Conservation (phyloP, 37 sponge, comb jelly and placozoan genomes). For the Agelas oroides region DNA sequence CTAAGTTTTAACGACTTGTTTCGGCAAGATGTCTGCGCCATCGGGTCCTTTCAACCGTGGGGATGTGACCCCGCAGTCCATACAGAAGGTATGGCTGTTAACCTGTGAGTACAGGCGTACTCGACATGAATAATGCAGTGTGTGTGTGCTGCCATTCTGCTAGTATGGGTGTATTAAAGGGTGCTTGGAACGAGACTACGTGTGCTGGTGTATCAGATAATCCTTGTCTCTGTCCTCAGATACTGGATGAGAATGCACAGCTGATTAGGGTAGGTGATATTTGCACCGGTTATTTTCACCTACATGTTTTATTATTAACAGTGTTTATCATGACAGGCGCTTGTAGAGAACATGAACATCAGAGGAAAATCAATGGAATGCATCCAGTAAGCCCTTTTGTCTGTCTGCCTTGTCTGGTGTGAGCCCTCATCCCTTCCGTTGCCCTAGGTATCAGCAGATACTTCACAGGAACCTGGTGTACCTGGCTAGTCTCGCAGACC, state of each 20-base stretch:
- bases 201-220: too few relatives aligned
- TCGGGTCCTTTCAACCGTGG: slow-evolving; percentile 10
- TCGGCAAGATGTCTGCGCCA: background rate
- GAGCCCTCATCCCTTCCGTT: background rate
- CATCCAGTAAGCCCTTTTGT: slow-evolving; percentile 57
- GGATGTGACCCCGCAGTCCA: slow-evolving; percentile 24
- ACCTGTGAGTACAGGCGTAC: too few relatives aligned
- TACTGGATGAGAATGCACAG: slow-evolving; percentile 84
- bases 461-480: slow-evolving; percentile 87
- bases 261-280: slow-evolving; percentile 56
- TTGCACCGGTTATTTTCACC: slow-evolving; percentile 5
- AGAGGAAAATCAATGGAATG: slow-evolving; percentile 76
- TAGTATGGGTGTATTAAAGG: too few relatives aligned
- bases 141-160: too few relatives aligned
- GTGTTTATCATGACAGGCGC: slow-evolving; percentile 7
- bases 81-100: slow-evolving; percentile 38
- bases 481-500: slow-evolving; percentile 84
- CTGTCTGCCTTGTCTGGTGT: too few relatives aligned
- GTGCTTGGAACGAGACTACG: too few relatives aligned
- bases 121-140: too few relatives aligned
- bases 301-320: background rate
- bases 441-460: slow-evolving; percentile 82
- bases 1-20: background rate
- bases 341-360: slow-evolving; percentile 68
- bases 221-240: slow-evolving; percentile 18